A percentile compares a stretch with the other conserved stretches of the same genome.
phyloP scores from a whole-genome alignment of 2,113 vertebrate species.

The Cebidichthys violaceus region DNA sequence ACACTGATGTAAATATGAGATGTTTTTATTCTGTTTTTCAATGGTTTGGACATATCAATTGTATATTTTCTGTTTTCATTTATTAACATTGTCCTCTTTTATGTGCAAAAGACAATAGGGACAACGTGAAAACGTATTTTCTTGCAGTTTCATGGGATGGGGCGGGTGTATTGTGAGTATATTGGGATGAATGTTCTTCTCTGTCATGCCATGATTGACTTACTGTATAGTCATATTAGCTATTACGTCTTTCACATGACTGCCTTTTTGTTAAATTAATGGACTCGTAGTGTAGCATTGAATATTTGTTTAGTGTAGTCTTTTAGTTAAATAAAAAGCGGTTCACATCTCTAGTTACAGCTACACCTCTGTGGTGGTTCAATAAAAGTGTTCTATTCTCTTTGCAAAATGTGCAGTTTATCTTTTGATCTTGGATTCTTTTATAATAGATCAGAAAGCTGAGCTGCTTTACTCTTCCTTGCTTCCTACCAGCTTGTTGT shows the following conservation, averaged over 20 bases:
- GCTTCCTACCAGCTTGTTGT: not conserved
- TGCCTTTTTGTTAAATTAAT: conserved; percentile 73
- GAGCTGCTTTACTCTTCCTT: not conserved
- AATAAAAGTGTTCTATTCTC: conserved; percentile 57
- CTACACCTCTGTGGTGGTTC: conserved; percentile 7
- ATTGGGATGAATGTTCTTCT: conserved; percentile 6
- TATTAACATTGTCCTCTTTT: not conserved
- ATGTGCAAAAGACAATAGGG: conserved; percentile 15
- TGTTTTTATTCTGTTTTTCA: conserved; percentile 44
- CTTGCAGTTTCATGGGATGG: not conserved
- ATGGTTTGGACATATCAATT: conserved; percentile 35
- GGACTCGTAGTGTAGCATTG: conserved; percentile 20
- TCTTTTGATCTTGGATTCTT: not conserved
- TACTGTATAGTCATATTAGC: conserved; percentile 22
- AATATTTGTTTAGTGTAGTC: not conserved
- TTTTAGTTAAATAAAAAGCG: conserved; percentile 4
- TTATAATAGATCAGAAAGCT: not conserved
- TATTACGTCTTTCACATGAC: conserved; percentile 67
- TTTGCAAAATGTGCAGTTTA: not conserved
- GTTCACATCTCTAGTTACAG: not conserved
- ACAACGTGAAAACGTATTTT: not conserved
- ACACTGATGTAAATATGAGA: conserved; percentile 60
- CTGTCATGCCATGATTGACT: conserved; percentile 52
- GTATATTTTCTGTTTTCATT: conserved; percentile 36
- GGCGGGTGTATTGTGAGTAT: not conserved